Evolutionary conservation across 2,888 invertebrate species (phyloP).

Genomic region (Chloroclysta siterata): DNA sequence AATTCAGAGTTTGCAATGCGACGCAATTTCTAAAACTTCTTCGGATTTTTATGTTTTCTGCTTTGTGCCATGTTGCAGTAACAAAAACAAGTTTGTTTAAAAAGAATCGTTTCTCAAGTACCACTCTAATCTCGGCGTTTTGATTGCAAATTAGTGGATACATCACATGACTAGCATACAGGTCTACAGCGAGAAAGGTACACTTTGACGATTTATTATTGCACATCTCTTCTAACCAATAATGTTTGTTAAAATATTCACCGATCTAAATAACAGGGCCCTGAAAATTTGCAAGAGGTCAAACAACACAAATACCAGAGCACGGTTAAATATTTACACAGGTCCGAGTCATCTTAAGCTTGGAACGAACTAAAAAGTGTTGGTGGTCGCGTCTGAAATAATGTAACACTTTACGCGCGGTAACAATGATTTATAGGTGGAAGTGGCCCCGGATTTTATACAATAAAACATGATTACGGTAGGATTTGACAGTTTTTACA

Average conservation of each 20-base stretch:
- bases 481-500: background rate
- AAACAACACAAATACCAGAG: background rate
- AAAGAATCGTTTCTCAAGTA: too few relatives aligned
- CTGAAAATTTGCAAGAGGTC: background rate
- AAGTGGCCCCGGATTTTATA: conserved; percentile 22
- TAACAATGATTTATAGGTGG: conserved; percentile 32
- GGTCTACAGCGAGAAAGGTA: too few relatives aligned
- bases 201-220: too few relatives aligned
- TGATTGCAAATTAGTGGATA: too few relatives aligned
- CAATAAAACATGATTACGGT: conserved; percentile 29
- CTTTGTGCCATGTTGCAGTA: too few relatives aligned
- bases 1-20: too few relatives aligned
- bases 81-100: too few relatives aligned
- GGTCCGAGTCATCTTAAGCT: background rate
- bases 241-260: background rate
- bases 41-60: too few relatives aligned
- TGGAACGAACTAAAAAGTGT: background rate
- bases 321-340: background rate
- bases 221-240: too few relatives aligned
- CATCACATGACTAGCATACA: too few relatives aligned
- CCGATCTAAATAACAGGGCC: background rate
- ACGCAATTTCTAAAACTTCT: too few relatives aligned
- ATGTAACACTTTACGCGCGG: conserved; percentile 13
- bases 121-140: too few relatives aligned
- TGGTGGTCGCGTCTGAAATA: conserved; percentile 12